phyloP scores from a whole-genome alignment of 2,888 invertebrate species.

The Seladonia tumulorum region DNA sequence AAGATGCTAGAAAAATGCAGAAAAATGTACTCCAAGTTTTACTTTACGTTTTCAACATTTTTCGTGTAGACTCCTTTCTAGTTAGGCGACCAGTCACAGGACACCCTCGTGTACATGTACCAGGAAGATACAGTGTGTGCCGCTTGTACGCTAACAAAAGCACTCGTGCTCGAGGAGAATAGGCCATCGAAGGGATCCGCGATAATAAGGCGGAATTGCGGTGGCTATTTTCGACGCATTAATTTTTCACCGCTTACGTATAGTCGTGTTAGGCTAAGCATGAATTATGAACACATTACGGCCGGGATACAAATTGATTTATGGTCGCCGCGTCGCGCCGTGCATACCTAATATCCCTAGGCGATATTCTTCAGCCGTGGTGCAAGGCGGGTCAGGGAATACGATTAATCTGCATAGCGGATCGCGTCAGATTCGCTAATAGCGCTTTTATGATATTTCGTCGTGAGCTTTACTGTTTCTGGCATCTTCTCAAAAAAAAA shows the following conservation, averaged over 20 bases:
- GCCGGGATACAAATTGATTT: slow-evolving; percentile 83
- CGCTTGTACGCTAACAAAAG: not conserved
- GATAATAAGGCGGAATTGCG: slow-evolving; percentile 57
- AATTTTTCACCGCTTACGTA: slow-evolving; percentile 77
- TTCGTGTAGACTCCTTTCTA: not conserved
- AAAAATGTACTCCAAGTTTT: not conserved
- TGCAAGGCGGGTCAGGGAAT: slow-evolving; percentile 74
- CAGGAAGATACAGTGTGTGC: not conserved
- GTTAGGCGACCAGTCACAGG: too few relatives aligned
- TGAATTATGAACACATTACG: slow-evolving; percentile 84
- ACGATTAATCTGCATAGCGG: slow-evolving; percentile 80
- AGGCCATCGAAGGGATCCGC: slow-evolving; percentile 15
- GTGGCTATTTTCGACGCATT: slow-evolving; percentile 75
- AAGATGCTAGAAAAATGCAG: not conserved
- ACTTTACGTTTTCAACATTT: not conserved
- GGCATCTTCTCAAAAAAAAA: slow-evolving; percentile 37
- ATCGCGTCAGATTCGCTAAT: slow-evolving; percentile 74
- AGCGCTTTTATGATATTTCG: slow-evolving; percentile 70
- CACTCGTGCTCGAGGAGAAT: not conserved
- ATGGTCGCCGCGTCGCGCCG: slow-evolving; percentile 79
- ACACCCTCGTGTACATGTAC: not conserved
- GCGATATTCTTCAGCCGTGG: slow-evolving; percentile 76
- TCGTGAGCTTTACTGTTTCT: slow-evolving; percentile 48
- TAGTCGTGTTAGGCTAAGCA: slow-evolving; percentile 79
- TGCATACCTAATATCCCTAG: slow-evolving; percentile 82